Percentiles rank a stretch among this genome's conserved stretches.
These are phyloP conservation scores for Quiscalus mexicanus DNA, from an alignment of 2,113 vertebrate species.

Conservation along the genomic window DNA sequence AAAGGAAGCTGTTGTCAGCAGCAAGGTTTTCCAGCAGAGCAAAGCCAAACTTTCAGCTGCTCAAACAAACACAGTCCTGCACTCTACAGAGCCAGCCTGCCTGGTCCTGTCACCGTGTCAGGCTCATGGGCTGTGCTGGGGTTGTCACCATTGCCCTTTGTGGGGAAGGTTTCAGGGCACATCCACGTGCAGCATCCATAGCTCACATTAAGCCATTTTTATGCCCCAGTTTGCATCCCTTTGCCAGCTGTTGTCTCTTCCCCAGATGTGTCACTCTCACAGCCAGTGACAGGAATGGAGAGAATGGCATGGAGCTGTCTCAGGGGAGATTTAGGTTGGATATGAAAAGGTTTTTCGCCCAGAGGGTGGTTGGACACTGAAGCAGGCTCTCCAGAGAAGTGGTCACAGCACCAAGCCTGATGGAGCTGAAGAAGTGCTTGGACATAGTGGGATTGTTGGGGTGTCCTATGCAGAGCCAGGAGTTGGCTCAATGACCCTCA, in stretches of 20 bases:
- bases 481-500: neutral
- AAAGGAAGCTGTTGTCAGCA: conserved; percentile 33
- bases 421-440: neutral
- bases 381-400: neutral
- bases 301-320: neutral
- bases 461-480: too few relatives aligned
- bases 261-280: neutral
- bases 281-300: neutral
- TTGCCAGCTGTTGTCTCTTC: neutral
- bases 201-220: neutral
- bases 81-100: neutral
- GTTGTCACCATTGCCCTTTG: fast-evolving
- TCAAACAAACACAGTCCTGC: neutral
- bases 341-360: neutral
- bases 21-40: neutral
- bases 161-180: neutral
- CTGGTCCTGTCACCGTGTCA: fast-evolving
- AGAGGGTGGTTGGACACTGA: neutral
- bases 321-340: neutral
- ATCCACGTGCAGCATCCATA: fast-evolving
- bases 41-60: neutral
- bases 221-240: neutral
- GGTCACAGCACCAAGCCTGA: neutral
- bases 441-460: neutral
- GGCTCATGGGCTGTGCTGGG: neutral